These are phyloP conservation scores for Eupithecia abbreviata DNA, from an alignment of 2,888 invertebrate genomes.

Conservation along the genomic window DNA sequence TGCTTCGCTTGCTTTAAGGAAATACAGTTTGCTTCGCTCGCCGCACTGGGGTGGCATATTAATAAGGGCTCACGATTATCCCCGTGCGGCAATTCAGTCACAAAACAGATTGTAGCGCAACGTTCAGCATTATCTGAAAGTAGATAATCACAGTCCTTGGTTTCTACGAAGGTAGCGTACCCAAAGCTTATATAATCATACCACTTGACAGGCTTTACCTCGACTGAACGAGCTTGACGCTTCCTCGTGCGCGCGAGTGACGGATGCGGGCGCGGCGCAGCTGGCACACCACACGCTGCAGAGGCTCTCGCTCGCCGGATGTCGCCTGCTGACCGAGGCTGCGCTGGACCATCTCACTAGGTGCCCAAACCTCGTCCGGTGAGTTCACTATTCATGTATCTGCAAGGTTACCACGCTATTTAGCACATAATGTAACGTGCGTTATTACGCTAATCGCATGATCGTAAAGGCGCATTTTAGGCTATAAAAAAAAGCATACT, in stretches of 20 bases:
- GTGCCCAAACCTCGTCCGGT: constrained; percentile 87
- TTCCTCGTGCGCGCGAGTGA: constrained; percentile 93
- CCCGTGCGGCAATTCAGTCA: not conserved
- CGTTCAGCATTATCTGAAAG: not conserved
- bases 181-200: not conserved
- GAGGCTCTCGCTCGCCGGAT: constrained; percentile 91
- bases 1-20: no score
- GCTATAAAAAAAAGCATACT: no score
- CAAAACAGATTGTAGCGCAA: not conserved
- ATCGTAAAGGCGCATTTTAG: no score
- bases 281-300: constrained; percentile 90
- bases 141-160: not conserved
- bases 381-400: constrained; percentile 4
- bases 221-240: constrained; percentile 90
- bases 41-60: no score
- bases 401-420: no score
- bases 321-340: constrained; percentile 91
- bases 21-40: not conserved
- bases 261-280: constrained; percentile 95
- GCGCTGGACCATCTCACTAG: constrained; percentile 91
- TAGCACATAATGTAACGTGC: no score
- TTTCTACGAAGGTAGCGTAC: not conserved
- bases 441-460: no score
- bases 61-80: no score
- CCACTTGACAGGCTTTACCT: constrained; percentile 85